Conservation (phyloP, 2,888 invertebrate species). For the Ligdia adustata region DNA sequence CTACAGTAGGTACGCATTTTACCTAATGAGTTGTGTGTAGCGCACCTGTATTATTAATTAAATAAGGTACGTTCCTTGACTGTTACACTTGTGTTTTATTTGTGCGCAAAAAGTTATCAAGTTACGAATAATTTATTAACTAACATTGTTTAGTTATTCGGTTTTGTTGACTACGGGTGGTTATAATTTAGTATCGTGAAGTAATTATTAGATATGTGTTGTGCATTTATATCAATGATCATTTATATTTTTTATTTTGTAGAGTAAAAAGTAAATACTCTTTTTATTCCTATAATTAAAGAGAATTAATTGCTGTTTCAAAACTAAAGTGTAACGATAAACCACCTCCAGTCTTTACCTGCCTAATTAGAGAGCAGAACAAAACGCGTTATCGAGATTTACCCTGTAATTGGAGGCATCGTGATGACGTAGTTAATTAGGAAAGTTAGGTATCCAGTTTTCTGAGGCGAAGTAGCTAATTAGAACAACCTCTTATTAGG, state of each 20-base stretch:
- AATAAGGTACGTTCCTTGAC: conserved; percentile 5
- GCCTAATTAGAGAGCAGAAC: conserved; percentile 27
- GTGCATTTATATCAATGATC: no score
- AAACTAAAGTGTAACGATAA: neutral
- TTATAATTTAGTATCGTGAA: no score
- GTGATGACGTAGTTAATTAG: conserved; percentile 62
- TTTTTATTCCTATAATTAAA: no score
- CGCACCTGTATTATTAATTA: conserved; percentile 14
- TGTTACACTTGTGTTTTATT: neutral
- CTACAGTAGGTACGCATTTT: no score
- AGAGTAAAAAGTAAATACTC: no score
- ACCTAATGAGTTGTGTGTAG: conserved; percentile 20
- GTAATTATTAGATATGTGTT: no score
- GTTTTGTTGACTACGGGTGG: no score
- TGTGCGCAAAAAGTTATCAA: neutral
- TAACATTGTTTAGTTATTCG: neutral
- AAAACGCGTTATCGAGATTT: conserved; percentile 39
- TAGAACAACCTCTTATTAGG: conserved; percentile 69
- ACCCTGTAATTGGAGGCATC: conserved; percentile 49
- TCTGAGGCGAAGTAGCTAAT: conserved; percentile 67
- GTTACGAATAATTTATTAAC: neutral
- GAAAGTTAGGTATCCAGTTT: conserved; percentile 66
- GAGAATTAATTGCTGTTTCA: no score
- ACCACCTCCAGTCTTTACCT: neutral
- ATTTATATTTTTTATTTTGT: no score